These are phyloP conservation scores for Ricordea florida DNA, from an alignment of 92 coral and sea anemone species.

Conservation along the genomic window DNA sequence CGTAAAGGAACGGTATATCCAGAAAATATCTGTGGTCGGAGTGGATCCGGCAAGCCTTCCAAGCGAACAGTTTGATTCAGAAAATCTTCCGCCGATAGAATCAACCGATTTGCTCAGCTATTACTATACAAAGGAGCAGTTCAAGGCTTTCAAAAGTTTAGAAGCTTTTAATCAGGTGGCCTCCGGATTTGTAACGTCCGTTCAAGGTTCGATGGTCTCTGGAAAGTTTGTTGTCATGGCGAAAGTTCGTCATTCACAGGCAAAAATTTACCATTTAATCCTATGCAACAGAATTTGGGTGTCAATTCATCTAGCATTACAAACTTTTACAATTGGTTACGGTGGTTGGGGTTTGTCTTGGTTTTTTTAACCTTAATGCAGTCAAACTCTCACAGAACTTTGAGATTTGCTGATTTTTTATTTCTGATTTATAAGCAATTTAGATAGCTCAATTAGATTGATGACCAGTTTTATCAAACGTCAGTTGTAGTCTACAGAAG, in stretches of 20 bases:
- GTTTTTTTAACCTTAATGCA: too few species aligned
- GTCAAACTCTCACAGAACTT: too few species aligned
- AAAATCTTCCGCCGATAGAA: conserved; percentile 39
- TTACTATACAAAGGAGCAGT: conserved; percentile 23
- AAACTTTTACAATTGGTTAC: too few species aligned
- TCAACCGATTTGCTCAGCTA: conserved; percentile 25
- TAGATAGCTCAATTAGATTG: too few species aligned
- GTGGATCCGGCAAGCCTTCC: conserved; percentile 31
- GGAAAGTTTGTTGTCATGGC: conserved; percentile 11
- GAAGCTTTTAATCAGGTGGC: conserved; percentile 31
- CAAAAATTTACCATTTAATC: too few species aligned
- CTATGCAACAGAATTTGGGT: too few species aligned
- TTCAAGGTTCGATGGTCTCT: not conserved
- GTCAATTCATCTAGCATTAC: too few species aligned
- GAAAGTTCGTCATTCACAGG: conserved; percentile 22
- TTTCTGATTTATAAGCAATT: too few species aligned
- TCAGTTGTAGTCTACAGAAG: too few species aligned
- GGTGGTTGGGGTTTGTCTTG: too few species aligned
- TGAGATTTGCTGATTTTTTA: too few species aligned
- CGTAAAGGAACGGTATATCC: conserved; percentile 30
- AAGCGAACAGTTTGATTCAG: conserved; percentile 20
- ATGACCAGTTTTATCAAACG: too few species aligned
- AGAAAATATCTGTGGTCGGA: conserved; percentile 45
- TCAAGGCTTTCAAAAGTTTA: conserved; percentile 18
- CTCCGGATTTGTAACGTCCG: conserved; percentile 34